Evolutionary conservation across 2,888 invertebrate genomes (phyloP).

Genomic region (Unio delphinus): DNA sequence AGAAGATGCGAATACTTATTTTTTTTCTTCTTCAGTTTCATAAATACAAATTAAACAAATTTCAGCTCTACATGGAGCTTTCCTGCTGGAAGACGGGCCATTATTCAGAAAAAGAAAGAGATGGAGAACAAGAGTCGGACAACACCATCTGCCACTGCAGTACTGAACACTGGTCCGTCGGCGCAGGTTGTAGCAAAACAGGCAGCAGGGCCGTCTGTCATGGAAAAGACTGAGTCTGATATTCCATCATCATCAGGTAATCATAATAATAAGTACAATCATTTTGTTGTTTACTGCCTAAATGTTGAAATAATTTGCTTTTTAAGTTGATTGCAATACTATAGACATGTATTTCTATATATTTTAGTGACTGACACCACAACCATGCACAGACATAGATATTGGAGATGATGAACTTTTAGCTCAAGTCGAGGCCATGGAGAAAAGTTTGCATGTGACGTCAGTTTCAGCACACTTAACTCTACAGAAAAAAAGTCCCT

Average conservation of each 20-base stretch:
- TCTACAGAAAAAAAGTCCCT: neutral
- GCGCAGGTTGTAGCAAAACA: neutral
- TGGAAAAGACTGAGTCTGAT: neutral
- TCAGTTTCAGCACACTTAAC: neutral
- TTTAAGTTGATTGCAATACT: neutral
- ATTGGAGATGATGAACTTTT: slow-evolving; percentile 1
- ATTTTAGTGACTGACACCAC: neutral
- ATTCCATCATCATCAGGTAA: slow-evolving; percentile 2
- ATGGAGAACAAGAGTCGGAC: neutral
- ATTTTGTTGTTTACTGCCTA: neutral
- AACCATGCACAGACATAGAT: neutral
- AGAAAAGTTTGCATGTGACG: no score
- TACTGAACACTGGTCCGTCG: neutral
- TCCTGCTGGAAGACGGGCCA: slow-evolving; percentile 4
- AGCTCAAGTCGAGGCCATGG: neutral
- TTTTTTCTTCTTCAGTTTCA: neutral
- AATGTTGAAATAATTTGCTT: neutral
- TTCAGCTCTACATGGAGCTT: slow-evolving; percentile 9
- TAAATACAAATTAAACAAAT: neutral
- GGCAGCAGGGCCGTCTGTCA: neutral
- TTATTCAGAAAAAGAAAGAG: slow-evolving; percentile 1
- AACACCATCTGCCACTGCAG: neutral
- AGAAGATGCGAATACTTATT: neutral
- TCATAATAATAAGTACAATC: neutral
- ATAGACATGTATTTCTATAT: neutral